Evolutionary conservation across 2,888 invertebrate species (phyloP).

Genomic region (Trichogramma evanescens): DNA sequence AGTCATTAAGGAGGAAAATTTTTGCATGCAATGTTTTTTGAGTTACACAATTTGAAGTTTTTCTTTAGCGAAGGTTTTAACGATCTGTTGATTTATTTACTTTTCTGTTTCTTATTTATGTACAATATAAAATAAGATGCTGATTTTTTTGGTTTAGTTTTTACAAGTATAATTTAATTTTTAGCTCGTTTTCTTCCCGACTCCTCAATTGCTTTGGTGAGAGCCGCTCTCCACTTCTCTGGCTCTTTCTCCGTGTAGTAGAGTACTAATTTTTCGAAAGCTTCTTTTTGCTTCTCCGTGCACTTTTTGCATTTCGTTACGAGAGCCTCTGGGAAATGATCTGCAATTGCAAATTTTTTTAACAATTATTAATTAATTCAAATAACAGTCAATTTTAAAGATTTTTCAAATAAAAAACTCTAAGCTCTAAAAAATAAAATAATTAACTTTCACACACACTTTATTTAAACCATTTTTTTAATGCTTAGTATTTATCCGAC

Average conservation of each 20-base stretch:
- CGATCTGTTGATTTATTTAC: no score
- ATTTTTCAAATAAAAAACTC: background rate
- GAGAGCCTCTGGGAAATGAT: conserved; percentile 26
- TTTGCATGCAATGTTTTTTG: no score
- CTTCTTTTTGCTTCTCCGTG: conserved; percentile 31
- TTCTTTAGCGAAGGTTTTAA: no score
- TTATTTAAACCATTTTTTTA: no score
- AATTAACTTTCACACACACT: no score
- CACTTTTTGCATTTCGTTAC: conserved; percentile 35
- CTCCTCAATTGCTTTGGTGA: conserved; percentile 22
- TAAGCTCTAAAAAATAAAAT: no score
- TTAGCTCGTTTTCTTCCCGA: conserved; percentile 11
- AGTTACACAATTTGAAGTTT: no score
- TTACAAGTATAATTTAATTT: background rate
- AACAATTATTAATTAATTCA: background rate
- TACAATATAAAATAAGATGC: no score
- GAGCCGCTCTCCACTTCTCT: conserved; percentile 28
- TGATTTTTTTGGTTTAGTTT: no score
- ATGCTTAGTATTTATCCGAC: no score
- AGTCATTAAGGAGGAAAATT: no score
- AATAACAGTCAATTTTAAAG: background rate
- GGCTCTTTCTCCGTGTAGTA: conserved; percentile 33
- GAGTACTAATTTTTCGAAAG: conserved; percentile 26
- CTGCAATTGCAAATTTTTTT: background rate
- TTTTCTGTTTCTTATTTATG: no score